Evolutionary conservation across 2,888 invertebrate species (phyloP), one percentile per base, ranked within the genome.

Genomic region (Lysandra bellargus): DNA sequence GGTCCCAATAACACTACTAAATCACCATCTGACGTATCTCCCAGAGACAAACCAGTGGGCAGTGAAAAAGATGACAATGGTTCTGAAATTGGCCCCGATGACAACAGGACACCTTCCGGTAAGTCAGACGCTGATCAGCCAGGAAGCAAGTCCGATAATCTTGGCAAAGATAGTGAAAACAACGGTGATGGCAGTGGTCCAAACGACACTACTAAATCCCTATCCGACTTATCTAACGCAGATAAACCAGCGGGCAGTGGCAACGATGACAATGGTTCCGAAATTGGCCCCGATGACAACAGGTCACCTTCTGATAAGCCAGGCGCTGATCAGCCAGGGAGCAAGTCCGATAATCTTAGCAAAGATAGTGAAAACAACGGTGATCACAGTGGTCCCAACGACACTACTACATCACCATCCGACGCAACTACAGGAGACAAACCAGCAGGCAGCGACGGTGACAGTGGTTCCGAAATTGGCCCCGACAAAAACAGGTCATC

Each of bases 211-310:
- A 33, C 33, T 33, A 2, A 33, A 33, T 33, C 33, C 0, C 64
- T 9, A 64, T 9, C 64, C 1, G 30, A 30, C 12, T 5, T 5
- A 3, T 60, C n/a, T 1, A 6, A 7, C n/a, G n/a, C 6, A 2
- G 1, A 60, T 6, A n/a, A 60, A n/a, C 60, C 17, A 60, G 60
- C 1, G 2, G 60, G 1, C 6, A 1, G 2, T 5, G 6, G n/a
- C 23, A 60, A 60, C 2, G 23, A n/a, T 60, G 60, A 60, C 60
- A 60, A 6, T 60, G 60, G 60, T 60, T 60, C 60, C 0, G 60
- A 60, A n/a, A 60, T 60, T 60, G 60, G 60, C n/a, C 60, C 60
- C n/a, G 60, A 60, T 60, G 60, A 60, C 60, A 60, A 60, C 17
- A 60, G n/a, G 5, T 6, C 60, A 60, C n/a, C 60, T 1, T n/a